Evolutionary conservation across 30 jellyfish, hydroid and myxozoan species (phyloP).

Genomic region (Cassiopea andromeda): DNA sequence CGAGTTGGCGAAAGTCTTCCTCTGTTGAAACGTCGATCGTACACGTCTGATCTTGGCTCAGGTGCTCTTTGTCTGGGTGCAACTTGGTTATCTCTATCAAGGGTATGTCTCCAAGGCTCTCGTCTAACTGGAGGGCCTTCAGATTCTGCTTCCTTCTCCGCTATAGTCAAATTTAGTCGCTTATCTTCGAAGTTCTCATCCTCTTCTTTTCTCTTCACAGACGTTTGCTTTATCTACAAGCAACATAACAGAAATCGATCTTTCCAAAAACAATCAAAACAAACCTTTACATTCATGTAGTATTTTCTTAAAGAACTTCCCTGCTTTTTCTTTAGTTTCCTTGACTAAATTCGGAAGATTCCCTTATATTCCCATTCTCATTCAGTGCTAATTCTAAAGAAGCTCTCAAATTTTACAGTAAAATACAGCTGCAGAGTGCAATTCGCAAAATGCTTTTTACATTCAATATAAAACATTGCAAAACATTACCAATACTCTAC

Average conservation of each 20-base stretch:
- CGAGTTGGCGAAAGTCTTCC: slow-evolving; percentile 38
- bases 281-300: too few relatives aligned
- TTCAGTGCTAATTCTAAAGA: too few relatives aligned
- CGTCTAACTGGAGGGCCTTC: slow-evolving; percentile 47
- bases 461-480: too few relatives aligned
- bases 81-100: slow-evolving; percentile 25
- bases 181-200: slow-evolving; percentile 90
- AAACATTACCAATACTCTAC: too few relatives aligned
- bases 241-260: neutral
- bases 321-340: too few relatives aligned
- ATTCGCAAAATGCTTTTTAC: too few relatives aligned
- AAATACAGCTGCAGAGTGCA: too few relatives aligned
- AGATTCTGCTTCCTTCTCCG: slow-evolving; percentile 35
- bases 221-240: slow-evolving; percentile 79
- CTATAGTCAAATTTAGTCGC: slow-evolving; percentile 67
- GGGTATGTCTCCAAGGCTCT: slow-evolving; percentile 55
- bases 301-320: too few relatives aligned
- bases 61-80: slow-evolving; percentile 41
- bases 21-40: slow-evolving; percentile 49
- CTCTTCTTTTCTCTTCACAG: slow-evolving; percentile 85
- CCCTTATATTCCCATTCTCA: too few relatives aligned
- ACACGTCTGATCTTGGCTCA: slow-evolving; percentile 35
- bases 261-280: too few relatives aligned
- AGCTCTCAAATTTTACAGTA: too few relatives aligned
- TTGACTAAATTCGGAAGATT: too few relatives aligned